phyloP scores from a whole-genome alignment of 35 echinoderm and acorn worm species.

The Chiridota heheva region DNA sequence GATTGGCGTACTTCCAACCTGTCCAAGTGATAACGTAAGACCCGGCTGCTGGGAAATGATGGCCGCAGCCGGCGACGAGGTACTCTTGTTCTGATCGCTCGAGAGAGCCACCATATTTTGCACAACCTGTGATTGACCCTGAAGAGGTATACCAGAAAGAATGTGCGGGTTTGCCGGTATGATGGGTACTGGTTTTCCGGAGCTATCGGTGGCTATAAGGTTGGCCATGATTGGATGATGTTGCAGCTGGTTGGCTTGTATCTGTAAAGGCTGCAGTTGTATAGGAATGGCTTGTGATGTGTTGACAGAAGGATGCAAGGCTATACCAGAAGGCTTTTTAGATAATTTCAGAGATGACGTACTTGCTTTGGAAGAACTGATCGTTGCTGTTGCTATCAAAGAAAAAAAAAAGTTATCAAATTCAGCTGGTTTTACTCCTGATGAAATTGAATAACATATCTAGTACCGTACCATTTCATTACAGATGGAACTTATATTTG shows the following conservation, averaged over 20 bases:
- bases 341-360: slow-evolving; percentile 40
- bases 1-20: slow-evolving; percentile 61
- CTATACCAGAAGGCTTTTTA: slow-evolving; percentile 44
- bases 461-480: too few species aligned
- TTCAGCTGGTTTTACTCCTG: too few species aligned
- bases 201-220: slow-evolving; percentile 64
- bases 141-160: slow-evolving; percentile 50
- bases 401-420: too few species aligned
- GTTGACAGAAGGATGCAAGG: slow-evolving; percentile 40
- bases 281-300: slow-evolving; percentile 12
- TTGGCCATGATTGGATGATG: slow-evolving; percentile 65
- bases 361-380: slow-evolving; percentile 59
- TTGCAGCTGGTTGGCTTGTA: slow-evolving; percentile 44
- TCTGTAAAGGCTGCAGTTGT: slow-evolving; percentile 3
- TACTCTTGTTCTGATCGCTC: slow-evolving; percentile 60
- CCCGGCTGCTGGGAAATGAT: slow-evolving; percentile 47
- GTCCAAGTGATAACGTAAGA: slow-evolving; percentile 62
- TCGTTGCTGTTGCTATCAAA: slow-evolving; percentile 69
- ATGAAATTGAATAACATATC: too few species aligned
- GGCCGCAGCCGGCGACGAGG: slow-evolving; percentile 41
- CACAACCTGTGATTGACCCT: slow-evolving; percentile 44
- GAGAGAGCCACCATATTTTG: slow-evolving; percentile 49
- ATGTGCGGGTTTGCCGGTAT: slow-evolving; percentile 45
- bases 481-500: too few species aligned
- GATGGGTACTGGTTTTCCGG: slow-evolving; percentile 69